Conservation (phyloP, 2,888 invertebrate species). For the Drosophila macrospina region DNA sequence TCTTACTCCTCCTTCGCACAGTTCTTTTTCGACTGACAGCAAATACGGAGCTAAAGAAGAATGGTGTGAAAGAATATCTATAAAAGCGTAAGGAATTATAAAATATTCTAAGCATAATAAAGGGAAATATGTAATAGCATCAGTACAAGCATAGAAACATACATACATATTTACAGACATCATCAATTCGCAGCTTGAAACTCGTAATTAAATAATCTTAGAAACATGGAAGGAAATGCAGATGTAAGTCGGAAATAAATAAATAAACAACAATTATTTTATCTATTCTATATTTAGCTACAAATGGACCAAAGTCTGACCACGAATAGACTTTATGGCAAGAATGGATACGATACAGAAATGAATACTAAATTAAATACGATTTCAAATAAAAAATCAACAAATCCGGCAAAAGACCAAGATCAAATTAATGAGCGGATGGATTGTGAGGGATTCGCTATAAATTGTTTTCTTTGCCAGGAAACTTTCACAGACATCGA, state of each 20-base stretch:
- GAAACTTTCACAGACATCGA: slow-evolving; percentile 34
- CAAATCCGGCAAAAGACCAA: background rate
- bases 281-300: background rate
- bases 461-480: slow-evolving; percentile 36
- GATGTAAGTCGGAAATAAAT: background rate
- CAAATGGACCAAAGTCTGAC: background rate
- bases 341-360: background rate
- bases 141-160: background rate
- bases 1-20: background rate
- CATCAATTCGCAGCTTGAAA: background rate
- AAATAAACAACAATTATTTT: background rate
- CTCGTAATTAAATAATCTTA: background rate
- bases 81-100: no score
- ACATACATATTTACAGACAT: no score
- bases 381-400: background rate
- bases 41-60: background rate
- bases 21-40: background rate
- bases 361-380: background rate
- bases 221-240: background rate
- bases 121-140: no score
- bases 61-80: background rate
- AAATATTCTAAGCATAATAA: background rate
- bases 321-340: background rate
- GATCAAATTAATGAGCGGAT: background rate
- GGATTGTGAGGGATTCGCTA: background rate